A percentile compares a stretch with the other conserved stretches of the same genome.
Conservation (phyloP, 2,113 vertebrate species). For the Cervus canadensis region DNA sequence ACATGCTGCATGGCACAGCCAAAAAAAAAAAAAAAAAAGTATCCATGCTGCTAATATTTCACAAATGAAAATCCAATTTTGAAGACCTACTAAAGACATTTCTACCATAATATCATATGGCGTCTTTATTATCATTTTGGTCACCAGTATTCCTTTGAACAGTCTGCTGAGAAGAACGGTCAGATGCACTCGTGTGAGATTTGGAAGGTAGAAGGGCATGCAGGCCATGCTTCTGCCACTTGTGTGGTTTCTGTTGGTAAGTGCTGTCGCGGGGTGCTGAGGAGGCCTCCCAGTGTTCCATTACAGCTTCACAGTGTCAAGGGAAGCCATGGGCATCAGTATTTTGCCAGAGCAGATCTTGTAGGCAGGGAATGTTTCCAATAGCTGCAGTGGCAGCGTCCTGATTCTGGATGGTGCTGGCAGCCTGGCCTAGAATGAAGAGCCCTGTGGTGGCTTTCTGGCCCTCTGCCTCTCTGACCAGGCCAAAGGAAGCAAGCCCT, state of each 20-base stretch:
- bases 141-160: not conserved
- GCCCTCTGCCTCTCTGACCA: not conserved
- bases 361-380: not conserved
- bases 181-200: not conserved
- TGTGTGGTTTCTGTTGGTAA: not conserved
- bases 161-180: not conserved
- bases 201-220: not conserved
- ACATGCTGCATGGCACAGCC: not conserved
- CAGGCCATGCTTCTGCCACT: not conserved
- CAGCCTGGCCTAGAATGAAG: not conserved
- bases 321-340: not conserved
- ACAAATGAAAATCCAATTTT: not conserved
- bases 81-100: not conserved
- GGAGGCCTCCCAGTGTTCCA: not conserved
- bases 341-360: not conserved
- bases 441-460: not conserved
- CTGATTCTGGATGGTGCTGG: not conserved
- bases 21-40: not conserved
- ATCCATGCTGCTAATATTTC: not conserved
- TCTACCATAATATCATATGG: not conserved
- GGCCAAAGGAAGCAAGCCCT: not conserved
- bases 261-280: not conserved
- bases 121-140: not conserved
- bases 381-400: fast-evolving
- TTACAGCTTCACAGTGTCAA: not conserved